Evolutionary conservation across 2,797 vertebrate species (phyloP).

Genomic region (Acanthis flammea): DNA sequence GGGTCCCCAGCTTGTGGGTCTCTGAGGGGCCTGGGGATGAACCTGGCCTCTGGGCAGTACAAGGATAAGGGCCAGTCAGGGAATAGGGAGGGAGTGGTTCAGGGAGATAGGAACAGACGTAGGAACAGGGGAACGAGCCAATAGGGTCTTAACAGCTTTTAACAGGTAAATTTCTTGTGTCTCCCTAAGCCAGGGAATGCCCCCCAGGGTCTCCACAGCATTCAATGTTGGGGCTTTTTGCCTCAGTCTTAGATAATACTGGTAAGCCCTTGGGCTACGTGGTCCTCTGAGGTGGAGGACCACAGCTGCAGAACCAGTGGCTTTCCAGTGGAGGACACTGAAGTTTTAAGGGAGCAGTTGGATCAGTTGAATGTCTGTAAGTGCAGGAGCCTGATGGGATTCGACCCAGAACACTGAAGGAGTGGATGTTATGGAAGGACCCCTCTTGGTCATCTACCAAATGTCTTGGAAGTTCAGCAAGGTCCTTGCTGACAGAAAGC

Average conservation of each 20-base stretch:
- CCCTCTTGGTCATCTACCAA: background rate
- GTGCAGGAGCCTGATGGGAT: background rate
- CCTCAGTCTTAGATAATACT: background rate
- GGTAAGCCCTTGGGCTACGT: background rate
- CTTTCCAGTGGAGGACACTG: background rate
- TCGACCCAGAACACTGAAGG: background rate
- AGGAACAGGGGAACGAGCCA: background rate
- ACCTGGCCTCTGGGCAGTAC: no score
- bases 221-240: background rate
- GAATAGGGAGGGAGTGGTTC: background rate
- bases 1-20: background rate
- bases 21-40: background rate
- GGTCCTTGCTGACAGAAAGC: background rate
- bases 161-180: background rate
- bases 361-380: accelerated
- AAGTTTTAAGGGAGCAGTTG: background rate
- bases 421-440: background rate
- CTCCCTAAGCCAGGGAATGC: background rate
- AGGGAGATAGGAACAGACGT: background rate
- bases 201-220: background rate
- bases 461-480: background rate
- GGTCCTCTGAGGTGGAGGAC: background rate
- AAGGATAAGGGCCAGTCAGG: background rate
- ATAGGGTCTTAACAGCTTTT: background rate
- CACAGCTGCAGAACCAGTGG: background rate